Evolutionary conservation across 2,113 vertebrate genomes (phyloP), one percentile per base, ranked within the genome.

Genomic region (Piprites chloris): DNA sequence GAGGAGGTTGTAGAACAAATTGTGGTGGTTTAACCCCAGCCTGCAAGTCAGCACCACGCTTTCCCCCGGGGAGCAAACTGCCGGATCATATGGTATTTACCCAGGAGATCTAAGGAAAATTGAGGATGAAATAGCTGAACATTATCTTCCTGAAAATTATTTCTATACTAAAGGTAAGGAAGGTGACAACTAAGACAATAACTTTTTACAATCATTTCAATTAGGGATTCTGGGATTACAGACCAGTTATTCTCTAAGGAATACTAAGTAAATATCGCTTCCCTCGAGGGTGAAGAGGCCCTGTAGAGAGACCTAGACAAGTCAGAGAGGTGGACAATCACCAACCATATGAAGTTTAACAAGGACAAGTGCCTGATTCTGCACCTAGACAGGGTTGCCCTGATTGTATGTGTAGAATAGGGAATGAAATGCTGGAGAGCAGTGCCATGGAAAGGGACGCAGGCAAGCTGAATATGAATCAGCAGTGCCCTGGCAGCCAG

Each of bases 1-100:
- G 83, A 92, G 59, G 76, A 94, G 72, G 67, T 77, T 93, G 74
- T 74, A 83, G 89, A 96, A 88, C 79, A 92, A 95, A 93, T 96
- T 61, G n/a, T 20, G n/a, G 46, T 67, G 75, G 39, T 80, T 91
- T 74, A 80, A 61, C 67, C 68, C n/a, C 68, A 67, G 39, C 53
- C 66, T 76, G 47, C 21, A 53, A 80, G 12, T 20, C 53, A 67
- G 75, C 30, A 28, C 10, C 39, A 33, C 14, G 19, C 30, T 67
- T 79, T 47, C 46, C 61, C 26, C 41, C 0, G 0, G 22, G 61
- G 53, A 61, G 55, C 46, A 86, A 94, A 93, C 58, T 92, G 71
- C 92, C 75, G 42, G 71, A 68, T 46, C 53, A 53, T 79, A 85
- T 87, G 93, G 65, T 89, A 93, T 95, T 95, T 89, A 94, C 67